A percentile compares a stretch with the other conserved stretches of the same genome.
phyloP scores from a whole-genome alignment of 1,140 invertebrate genomes.

The Drosophila neocordata region DNA sequence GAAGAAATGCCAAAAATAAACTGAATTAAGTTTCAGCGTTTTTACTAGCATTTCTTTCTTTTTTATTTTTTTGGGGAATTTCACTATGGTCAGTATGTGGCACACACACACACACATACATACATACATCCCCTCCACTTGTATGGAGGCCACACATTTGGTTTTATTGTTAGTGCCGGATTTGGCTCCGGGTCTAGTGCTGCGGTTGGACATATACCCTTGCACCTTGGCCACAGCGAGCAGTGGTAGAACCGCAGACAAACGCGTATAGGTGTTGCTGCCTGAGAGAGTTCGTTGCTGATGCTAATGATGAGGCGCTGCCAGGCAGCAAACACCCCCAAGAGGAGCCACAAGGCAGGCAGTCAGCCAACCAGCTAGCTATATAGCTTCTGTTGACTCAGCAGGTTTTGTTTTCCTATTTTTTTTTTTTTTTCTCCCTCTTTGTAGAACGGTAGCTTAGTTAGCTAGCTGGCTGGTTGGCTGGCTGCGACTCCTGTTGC shows the following conservation, averaged over 20 bases:
- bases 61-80: constrained; percentile 15
- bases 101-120: constrained; percentile 22
- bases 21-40: constrained; percentile 64
- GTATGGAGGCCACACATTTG: constrained; percentile 51
- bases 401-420: constrained; percentile 3
- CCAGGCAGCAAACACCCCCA: constrained; percentile 40
- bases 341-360: constrained; percentile 28
- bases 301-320: constrained; percentile 73
- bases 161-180: constrained; percentile 67
- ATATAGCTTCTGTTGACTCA: constrained; percentile 15
- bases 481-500: constrained; percentile 53
- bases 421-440: not conserved
- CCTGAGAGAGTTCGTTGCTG: constrained; percentile 32
- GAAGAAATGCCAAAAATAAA: constrained; percentile 61
- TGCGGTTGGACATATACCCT: constrained; percentile 55
- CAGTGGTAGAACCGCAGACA: constrained; percentile 63
- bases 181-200: constrained; percentile 24
- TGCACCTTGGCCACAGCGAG: constrained; percentile 68
- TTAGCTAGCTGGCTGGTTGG: constrained; percentile 30
- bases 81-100: constrained; percentile 34
- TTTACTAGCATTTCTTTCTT: constrained; percentile 36
- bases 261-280: constrained; percentile 60
- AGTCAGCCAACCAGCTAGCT: not conserved
- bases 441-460: not conserved
- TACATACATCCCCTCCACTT: not conserved